phyloP scores from a whole-genome alignment of 2,888 invertebrate genomes.

The Panopea generosa region DNA sequence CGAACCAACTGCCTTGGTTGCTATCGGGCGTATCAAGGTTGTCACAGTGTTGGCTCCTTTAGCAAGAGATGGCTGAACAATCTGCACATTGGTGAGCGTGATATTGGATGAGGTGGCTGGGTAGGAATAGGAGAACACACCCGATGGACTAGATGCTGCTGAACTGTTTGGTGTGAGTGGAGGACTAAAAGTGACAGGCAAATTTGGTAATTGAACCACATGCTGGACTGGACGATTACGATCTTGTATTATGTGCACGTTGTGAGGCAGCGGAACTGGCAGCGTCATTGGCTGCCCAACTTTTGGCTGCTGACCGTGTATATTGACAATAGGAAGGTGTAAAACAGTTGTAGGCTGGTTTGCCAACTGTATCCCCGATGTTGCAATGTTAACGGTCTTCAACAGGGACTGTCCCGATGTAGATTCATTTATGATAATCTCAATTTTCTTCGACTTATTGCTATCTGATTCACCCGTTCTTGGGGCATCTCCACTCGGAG shows the following conservation, averaged over 20 bases:
- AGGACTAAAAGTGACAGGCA: slow-evolving; percentile 64
- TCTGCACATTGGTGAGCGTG: slow-evolving; percentile 40
- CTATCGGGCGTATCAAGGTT: slow-evolving; percentile 47
- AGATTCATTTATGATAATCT: slow-evolving; percentile 53
- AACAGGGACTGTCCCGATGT: slow-evolving; percentile 14
- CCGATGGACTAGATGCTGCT: slow-evolving; percentile 40
- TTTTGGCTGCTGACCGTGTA: slow-evolving; percentile 32
- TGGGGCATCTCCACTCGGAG: slow-evolving; percentile 55
- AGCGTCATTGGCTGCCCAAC: slow-evolving; percentile 26
- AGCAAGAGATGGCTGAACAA: slow-evolving; percentile 29
- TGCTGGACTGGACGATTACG: slow-evolving; percentile 43
- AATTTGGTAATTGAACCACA: slow-evolving; percentile 65
- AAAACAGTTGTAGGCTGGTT: slow-evolving; percentile 61
- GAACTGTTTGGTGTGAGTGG: slow-evolving; percentile 59
- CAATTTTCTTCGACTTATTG: slow-evolving; percentile 41
- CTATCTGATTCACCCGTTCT: slow-evolving; percentile 8
- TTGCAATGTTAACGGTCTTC: slow-evolving; percentile 17
- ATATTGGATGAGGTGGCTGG: slow-evolving; percentile 36
- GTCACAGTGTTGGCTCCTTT: slow-evolving; percentile 1
- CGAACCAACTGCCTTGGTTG: slow-evolving; percentile 49
- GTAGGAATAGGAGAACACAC: slow-evolving; percentile 50
- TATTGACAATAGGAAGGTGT: slow-evolving; percentile 58
- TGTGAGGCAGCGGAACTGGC: slow-evolving; percentile 31
- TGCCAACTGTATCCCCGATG: slow-evolving; percentile 56
- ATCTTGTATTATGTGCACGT: slow-evolving; percentile 56